Percentiles rank a stretch among this genome's conserved stretches.
Conservation (phyloP, 2,888 invertebrate genomes). For the Lymantria monacha region DNA sequence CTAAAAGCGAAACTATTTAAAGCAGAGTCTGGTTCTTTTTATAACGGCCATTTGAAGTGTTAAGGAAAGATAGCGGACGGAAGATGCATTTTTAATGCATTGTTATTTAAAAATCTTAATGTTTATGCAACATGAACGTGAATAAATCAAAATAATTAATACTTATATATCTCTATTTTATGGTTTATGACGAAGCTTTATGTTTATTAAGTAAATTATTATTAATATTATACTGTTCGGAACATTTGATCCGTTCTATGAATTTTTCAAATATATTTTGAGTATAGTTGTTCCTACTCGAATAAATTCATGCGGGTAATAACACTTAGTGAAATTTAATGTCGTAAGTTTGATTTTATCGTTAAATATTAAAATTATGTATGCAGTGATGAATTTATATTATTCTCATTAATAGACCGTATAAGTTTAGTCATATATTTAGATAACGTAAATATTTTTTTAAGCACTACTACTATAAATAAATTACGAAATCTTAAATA, state of each 20-base stretch:
- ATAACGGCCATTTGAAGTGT: slow-evolving; percentile 43
- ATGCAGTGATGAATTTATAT: no score
- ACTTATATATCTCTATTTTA: slow-evolving; percentile 20
- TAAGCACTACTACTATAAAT: no score
- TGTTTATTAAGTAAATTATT: slow-evolving; percentile 24
- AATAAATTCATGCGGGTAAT: neutral
- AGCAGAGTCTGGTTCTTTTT: slow-evolving; percentile 39
- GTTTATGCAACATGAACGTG: slow-evolving; percentile 32
- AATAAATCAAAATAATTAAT: slow-evolving; percentile 30
- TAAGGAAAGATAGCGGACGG: slow-evolving; percentile 49
- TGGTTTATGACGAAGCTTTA: slow-evolving; percentile 16
- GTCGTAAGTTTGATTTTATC: neutral
- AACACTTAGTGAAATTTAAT: neutral
- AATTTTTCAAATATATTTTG: neutral
- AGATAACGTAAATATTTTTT: no score
- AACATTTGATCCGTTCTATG: slow-evolving; percentile 18
- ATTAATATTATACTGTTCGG: slow-evolving; percentile 10
- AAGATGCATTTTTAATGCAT: slow-evolving; percentile 41
- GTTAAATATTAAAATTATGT: no score
- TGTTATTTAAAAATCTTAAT: slow-evolving; percentile 31
- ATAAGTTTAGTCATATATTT: no score
- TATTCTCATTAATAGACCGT: no score
- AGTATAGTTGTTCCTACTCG: neutral
- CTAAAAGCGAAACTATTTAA: slow-evolving; percentile 23
- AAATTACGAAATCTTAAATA: no score